Base-by-base conservation (phyloP, 2,113 vertebrate genomes). In the Neotoma lepida region DNA sequence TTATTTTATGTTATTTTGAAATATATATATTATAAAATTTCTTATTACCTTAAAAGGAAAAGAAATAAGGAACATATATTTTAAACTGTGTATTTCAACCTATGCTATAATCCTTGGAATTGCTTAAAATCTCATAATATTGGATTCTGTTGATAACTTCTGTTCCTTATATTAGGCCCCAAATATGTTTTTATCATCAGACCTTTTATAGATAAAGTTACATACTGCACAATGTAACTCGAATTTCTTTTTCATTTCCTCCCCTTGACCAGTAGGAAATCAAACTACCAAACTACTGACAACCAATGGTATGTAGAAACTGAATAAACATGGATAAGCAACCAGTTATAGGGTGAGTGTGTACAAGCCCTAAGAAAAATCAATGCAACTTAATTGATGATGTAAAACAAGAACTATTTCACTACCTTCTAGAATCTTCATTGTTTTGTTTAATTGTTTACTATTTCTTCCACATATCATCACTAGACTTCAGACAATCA, bases 71-170 rank as follows among this genome's bases (percentile, higher is more conserved):
- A 86, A 77, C 0, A 61, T 49, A 58, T 56, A 85, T 61, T 76
- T 76, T 89, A 46, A 76, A 61, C 15, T 33, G 4, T 46, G 3
- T 76, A 35, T 71, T 84, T 15, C 30, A 87, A 41, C 66, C 76
- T 71, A 84, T 46, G 46, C 15, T 78, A 61, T 87, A 61, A 74
- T 56, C 89, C 4, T 9, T 56, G 46, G 91, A 30, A 70, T 9
- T 80, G 17, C 33, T 95, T 92, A 63, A 74, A 61, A 77, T n/a
- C 41, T 41, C 35, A 82, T 8, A 88, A 70, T 91, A 81, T 18
- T 86, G 18, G 10, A 46, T 46, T 88, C 14, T 88, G 35, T 18
- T 39, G 5, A 77, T 73, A 44, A 56, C 4, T 73, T 88, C 17
- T 70, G 71, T 44, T 74, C 64, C 8, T 30, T 33, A 88, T 51